Percentiles rank a stretch among this genome's conserved stretches.
Evolutionary conservation across 2,888 invertebrate species (phyloP).

Genomic region (Hermaeophaga mercurialis): DNA sequence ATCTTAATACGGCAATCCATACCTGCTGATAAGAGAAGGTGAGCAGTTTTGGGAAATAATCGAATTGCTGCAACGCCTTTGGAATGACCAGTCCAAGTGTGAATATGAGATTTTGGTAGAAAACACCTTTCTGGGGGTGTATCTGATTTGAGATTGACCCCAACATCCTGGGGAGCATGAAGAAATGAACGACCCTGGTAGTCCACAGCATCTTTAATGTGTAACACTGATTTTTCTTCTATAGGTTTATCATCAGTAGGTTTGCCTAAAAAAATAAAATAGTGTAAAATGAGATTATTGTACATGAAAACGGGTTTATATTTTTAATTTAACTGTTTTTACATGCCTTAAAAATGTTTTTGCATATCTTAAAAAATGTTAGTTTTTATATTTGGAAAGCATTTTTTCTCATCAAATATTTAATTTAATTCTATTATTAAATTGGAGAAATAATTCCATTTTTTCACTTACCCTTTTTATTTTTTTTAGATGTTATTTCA

Average conservation of each 20-base stretch:
- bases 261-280: slow-evolving; percentile 55
- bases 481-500: slow-evolving; percentile 90
- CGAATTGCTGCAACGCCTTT: slow-evolving; percentile 94
- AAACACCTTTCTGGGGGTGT: slow-evolving; percentile 94
- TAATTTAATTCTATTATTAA: too few species aligned
- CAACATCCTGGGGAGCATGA: slow-evolving; percentile 90
- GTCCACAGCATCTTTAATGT: slow-evolving; percentile 89
- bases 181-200: slow-evolving; percentile 97
- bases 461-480: slow-evolving; percentile 74
- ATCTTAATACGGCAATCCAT: slow-evolving; percentile 98
- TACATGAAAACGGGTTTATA: too few species aligned
- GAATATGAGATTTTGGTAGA: slow-evolving; percentile 92
- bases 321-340: too few species aligned
- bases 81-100: slow-evolving; percentile 96
- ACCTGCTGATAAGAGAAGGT: slow-evolving; percentile 91
- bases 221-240: slow-evolving; percentile 94
- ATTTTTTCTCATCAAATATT: too few species aligned
- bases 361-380: too few species aligned
- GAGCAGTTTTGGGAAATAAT: slow-evolving; percentile 94
- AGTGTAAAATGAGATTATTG: too few species aligned
- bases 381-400: too few species aligned
- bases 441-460: too few species aligned
- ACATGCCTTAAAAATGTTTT: too few species aligned
- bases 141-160: slow-evolving; percentile 83
- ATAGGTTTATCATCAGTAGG: slow-evolving; percentile 88